These are phyloP conservation scores for Isotomurus palustris DNA, from an alignment of 2,888 invertebrate genomes.

Conservation along the genomic window DNA sequence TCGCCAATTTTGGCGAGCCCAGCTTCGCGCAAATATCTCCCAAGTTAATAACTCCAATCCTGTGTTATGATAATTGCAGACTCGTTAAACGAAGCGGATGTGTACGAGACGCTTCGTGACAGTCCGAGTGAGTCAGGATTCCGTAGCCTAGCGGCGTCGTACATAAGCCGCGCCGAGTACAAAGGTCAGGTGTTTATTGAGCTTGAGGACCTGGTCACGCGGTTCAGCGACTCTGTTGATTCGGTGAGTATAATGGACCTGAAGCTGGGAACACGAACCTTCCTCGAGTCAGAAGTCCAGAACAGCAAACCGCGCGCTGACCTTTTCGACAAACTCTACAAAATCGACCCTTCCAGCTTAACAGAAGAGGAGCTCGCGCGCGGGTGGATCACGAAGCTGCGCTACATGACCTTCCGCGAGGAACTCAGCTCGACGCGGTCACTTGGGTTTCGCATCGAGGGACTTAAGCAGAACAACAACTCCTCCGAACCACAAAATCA, in stretches of 20 bases:
- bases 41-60: too few species aligned
- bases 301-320: slow-evolving; percentile 79
- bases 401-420: slow-evolving; percentile 96
- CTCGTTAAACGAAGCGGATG: slow-evolving; percentile 51
- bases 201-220: slow-evolving; percentile 72
- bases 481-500: too few species aligned
- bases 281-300: slow-evolving; percentile 89
- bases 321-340: slow-evolving; percentile 92
- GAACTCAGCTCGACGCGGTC: slow-evolving; percentile 86
- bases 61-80: too few species aligned
- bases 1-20: too few species aligned
- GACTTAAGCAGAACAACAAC: slow-evolving; percentile 63
- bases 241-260: slow-evolving; percentile 74
- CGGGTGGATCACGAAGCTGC: slow-evolving; percentile 85
- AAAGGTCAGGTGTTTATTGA: slow-evolving; percentile 83
- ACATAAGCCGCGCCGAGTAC: slow-evolving; percentile 76
- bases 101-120: slow-evolving; percentile 69
- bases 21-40: too few species aligned
- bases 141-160: slow-evolving; percentile 65
- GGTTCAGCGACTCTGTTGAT: slow-evolving; percentile 11
- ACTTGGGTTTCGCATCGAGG: slow-evolving; percentile 93
- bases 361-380: slow-evolving; percentile 73
- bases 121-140: slow-evolving; percentile 15
- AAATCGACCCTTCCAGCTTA: slow-evolving; percentile 80
- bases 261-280: slow-evolving; percentile 94